Evolutionary conservation across 1,140 invertebrate genomes (phyloP).

Genomic region (Phthorimaea operculella): DNA sequence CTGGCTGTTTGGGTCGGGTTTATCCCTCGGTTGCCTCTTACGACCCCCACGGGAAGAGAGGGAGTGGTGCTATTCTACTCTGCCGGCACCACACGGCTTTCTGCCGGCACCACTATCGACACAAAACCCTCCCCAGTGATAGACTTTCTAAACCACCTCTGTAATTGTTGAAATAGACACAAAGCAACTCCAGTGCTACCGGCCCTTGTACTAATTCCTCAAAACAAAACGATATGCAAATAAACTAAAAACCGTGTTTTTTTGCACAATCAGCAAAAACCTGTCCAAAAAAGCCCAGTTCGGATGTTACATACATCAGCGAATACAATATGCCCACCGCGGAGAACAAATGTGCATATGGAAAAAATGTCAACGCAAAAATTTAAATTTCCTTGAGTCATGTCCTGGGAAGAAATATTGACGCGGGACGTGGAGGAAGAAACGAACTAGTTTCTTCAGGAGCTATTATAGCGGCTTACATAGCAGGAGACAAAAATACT

Average conservation of each 20-base stretch:
- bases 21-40: no score
- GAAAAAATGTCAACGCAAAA: constrained; percentile 3
- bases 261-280: constrained; percentile 47
- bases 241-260: constrained; percentile 37
- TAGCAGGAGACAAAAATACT: no score
- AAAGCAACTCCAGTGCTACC: constrained; percentile 12
- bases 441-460: neutral
- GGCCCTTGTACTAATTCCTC: constrained; percentile 23
- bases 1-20: no score
- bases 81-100: no score
- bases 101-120: no score
- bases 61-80: no score
- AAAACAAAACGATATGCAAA: constrained; percentile 30
- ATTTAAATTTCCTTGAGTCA: constrained; percentile 31
- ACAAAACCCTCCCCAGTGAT: no score
- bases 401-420: constrained; percentile 40
- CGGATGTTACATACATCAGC: constrained; percentile 46
- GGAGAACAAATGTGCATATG: constrained; percentile 22
- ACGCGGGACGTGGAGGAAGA: neutral
- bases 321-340: constrained; percentile 49
- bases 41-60: no score
- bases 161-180: neutral
- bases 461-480: neutral
- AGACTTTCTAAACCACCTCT: no score
- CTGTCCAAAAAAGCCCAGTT: constrained; percentile 32